A percentile compares a stretch with the other conserved stretches of the same genome.
These are phyloP conservation scores for Pimephales promelas DNA, from an alignment of 2,113 vertebrate genomes.

Conservation along the genomic window DNA sequence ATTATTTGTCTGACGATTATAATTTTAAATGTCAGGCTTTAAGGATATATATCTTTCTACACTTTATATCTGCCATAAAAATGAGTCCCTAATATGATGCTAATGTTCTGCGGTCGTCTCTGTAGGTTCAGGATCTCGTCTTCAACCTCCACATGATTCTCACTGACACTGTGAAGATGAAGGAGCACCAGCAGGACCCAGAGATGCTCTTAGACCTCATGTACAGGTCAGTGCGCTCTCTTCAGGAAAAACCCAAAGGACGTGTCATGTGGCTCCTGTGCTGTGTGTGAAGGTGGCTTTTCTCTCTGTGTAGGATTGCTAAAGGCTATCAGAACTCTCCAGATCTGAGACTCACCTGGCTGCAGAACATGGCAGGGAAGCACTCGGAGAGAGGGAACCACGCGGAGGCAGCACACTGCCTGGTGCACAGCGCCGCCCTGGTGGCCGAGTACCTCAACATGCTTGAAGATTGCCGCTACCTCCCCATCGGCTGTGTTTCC, in stretches of 20 bases:
- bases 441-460: conserved; percentile 92
- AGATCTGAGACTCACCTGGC: conserved; percentile 88
- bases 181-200: conserved; percentile 90
- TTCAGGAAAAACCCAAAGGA: background rate
- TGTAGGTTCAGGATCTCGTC: conserved; percentile 90
- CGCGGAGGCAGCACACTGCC: conserved; percentile 89
- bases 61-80: too few species aligned
- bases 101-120: background rate
- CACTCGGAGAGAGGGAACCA: conserved; percentile 87
- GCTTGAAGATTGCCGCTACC: conserved; percentile 88
- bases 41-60: too few species aligned
- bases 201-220: conserved; percentile 94
- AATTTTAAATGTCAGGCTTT: too few species aligned
- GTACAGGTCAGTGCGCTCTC: conserved; percentile 80
- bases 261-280: background rate
- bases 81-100: too few species aligned
- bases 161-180: conserved; percentile 94
- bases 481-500: conserved; percentile 89
- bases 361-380: conserved; percentile 93
- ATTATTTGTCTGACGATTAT: too few species aligned
- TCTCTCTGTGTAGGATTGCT: conserved; percentile 80
- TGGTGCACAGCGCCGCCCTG: conserved; percentile 88
- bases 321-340: conserved; percentile 93
- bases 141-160: conserved; percentile 96
- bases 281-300: background rate